Percentiles rank a stretch among this genome's conserved stretches.
These are phyloP conservation scores for Phortica okadai DNA, from an alignment of 2,888 invertebrate species.

Conservation along the genomic window DNA sequence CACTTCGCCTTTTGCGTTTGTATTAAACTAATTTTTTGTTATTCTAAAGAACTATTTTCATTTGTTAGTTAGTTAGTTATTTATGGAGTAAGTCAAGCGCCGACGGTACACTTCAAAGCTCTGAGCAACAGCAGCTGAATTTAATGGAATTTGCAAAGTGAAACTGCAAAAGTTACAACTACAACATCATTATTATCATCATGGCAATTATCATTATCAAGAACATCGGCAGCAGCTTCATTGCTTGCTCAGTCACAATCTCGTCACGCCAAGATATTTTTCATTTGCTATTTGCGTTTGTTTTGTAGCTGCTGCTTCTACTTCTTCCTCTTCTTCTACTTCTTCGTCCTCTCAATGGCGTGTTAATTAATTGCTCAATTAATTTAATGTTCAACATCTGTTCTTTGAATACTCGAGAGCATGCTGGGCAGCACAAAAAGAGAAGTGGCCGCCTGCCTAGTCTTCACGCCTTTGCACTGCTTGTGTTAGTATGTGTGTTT, in stretches of 20 bases:
- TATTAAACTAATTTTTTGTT: slow-evolving; percentile 24
- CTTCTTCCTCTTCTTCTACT: slow-evolving; percentile 25
- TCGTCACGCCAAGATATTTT: slow-evolving; percentile 16
- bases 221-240: too few relatives aligned
- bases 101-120: not conserved
- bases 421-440: not conserved
- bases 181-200: not conserved
- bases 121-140: slow-evolving; percentile 49
- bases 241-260: not conserved
- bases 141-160: slow-evolving; percentile 54
- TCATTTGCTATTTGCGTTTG: slow-evolving; percentile 56
- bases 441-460: not conserved
- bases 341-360: slow-evolving; percentile 61
- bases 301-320: slow-evolving; percentile 54
- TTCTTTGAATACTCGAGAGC: slow-evolving; percentile 37
- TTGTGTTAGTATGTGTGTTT: not conserved
- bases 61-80: not conserved
- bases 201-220: too few relatives aligned
- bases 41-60: slow-evolving; percentile 6
- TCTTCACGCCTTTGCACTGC: not conserved
- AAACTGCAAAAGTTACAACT: not conserved
- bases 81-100: not conserved
- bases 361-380: slow-evolving; percentile 74
- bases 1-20: not conserved
- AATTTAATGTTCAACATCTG: slow-evolving; percentile 70